Conservation (phyloP, 2,797 vertebrate species). For the Micropoecilia bifurca region DNA sequence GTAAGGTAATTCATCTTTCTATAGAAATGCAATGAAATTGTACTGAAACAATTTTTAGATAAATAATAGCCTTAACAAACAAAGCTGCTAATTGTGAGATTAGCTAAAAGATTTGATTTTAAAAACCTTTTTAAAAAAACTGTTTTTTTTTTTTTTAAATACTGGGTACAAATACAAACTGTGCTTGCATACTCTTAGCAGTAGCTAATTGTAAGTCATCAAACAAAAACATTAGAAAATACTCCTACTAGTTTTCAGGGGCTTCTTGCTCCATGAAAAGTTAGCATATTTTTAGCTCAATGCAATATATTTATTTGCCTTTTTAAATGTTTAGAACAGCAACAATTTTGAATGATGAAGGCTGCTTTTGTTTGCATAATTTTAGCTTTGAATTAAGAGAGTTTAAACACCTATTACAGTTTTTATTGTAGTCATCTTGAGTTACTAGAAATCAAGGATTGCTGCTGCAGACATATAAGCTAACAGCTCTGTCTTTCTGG, state of each 20-base stretch:
- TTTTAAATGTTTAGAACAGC: no score
- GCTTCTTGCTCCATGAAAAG: neutral
- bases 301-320: neutral
- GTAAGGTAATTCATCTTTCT: neutral
- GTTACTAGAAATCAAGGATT: neutral
- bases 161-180: no score
- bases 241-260: no score
- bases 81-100: neutral
- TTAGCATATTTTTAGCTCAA: neutral
- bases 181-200: neutral
- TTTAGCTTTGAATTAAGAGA: neutral
- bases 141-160: neutral
- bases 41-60: neutral
- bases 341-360: no score
- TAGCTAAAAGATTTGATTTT: neutral
- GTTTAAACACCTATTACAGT: neutral
- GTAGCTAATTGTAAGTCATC: neutral
- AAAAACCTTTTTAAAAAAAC: neutral
- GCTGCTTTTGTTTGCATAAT: no score
- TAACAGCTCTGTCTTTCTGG: constrained; percentile 35
- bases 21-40: neutral
- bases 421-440: neutral
- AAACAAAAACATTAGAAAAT: neutral
- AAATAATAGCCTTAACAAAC: neutral
- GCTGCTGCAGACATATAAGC: constrained; percentile 1